Evolutionary conservation across 2,113 vertebrate species (phyloP).

Genomic region (Neodontobutis hainanensis): DNA sequence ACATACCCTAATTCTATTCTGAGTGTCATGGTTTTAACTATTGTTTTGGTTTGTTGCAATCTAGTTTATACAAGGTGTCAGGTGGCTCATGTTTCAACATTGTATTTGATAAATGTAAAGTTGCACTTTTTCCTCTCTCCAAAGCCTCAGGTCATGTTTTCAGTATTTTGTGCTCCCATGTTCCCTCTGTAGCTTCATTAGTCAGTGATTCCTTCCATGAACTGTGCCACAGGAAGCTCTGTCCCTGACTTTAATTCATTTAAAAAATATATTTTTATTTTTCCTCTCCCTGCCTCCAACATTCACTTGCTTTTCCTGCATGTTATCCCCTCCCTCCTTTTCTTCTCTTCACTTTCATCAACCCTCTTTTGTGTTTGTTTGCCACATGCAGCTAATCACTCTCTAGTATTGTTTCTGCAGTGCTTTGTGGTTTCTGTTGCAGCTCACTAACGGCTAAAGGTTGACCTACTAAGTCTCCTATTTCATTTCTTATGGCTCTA

Average conservation of each 20-base stretch:
- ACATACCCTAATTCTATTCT: background rate
- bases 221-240: slow-evolving; percentile 28
- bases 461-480: slow-evolving; percentile 42
- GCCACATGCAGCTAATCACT: slow-evolving; percentile 59
- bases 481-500: slow-evolving; percentile 18
- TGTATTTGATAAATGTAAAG: background rate
- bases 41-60: slow-evolving; percentile 1
- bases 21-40: background rate
- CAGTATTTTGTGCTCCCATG: slow-evolving; percentile 57
- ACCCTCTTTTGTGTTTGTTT: slow-evolving; percentile 54
- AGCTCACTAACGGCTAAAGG: slow-evolving; percentile 69
- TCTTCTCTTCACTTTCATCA: slow-evolving; percentile 32
- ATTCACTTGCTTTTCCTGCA: slow-evolving; percentile 38
- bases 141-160: slow-evolving; percentile 43
- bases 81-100: slow-evolving; percentile 36
- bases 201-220: slow-evolving; percentile 49
- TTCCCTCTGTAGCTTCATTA: slow-evolving; percentile 47
- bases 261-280: slow-evolving; percentile 13
- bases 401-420: slow-evolving; percentile 69
- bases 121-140: background rate
- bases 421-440: slow-evolving; percentile 70
- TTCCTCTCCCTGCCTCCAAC: slow-evolving; percentile 14
- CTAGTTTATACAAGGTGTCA: slow-evolving; percentile 5
- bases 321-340: slow-evolving; percentile 33
- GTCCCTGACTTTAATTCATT: slow-evolving; percentile 17